Percentiles rank a stretch among this genome's conserved stretches.
phyloP scores from a whole-genome alignment of 1,140 invertebrate genomes.

The Aphaenogaster rudis region DNA sequence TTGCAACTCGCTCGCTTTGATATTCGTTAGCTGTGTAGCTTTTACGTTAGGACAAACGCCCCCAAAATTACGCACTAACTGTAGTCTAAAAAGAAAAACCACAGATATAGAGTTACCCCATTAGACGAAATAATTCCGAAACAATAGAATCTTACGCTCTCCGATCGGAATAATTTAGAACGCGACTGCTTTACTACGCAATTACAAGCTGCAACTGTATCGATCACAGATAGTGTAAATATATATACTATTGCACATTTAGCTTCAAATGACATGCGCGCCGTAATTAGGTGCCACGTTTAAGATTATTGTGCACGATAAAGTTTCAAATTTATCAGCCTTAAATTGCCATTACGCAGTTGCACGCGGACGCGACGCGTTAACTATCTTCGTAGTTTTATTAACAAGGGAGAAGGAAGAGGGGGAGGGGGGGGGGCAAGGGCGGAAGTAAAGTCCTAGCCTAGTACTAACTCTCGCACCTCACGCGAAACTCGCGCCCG shows the following conservation, averaged over 20 bases:
- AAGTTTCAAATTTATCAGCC: slow-evolving; percentile 53
- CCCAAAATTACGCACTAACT: slow-evolving; percentile 13
- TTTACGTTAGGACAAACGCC: slow-evolving; percentile 30
- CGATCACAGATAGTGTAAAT: background rate
- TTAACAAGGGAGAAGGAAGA: background rate
- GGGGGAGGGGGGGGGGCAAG: too few species aligned
- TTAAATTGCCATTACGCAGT: slow-evolving; percentile 45
- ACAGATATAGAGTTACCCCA: background rate
- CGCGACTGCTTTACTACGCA: background rate
- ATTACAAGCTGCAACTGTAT: slow-evolving; percentile 11
- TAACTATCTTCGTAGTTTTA: slow-evolving; percentile 61
- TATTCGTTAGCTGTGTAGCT: slow-evolving; percentile 44
- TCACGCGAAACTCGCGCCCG: slow-evolving; percentile 53
- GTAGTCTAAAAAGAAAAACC: background rate
- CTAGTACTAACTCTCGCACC: slow-evolving; percentile 42
- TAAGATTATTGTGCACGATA: slow-evolving; percentile 50
- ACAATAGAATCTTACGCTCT: background rate
- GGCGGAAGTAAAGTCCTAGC: slow-evolving; percentile 38
- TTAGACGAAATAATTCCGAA: background rate
- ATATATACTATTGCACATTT: background rate
- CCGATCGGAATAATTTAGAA: background rate
- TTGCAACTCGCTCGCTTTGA: slow-evolving; percentile 37
- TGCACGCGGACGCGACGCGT: background rate
- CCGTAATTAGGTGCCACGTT: slow-evolving; percentile 40
- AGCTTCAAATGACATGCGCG: slow-evolving; percentile 10